Evolutionary conservation across 2,113 vertebrate genomes (phyloP).

Genomic region (Bubalus kerabau): DNA sequence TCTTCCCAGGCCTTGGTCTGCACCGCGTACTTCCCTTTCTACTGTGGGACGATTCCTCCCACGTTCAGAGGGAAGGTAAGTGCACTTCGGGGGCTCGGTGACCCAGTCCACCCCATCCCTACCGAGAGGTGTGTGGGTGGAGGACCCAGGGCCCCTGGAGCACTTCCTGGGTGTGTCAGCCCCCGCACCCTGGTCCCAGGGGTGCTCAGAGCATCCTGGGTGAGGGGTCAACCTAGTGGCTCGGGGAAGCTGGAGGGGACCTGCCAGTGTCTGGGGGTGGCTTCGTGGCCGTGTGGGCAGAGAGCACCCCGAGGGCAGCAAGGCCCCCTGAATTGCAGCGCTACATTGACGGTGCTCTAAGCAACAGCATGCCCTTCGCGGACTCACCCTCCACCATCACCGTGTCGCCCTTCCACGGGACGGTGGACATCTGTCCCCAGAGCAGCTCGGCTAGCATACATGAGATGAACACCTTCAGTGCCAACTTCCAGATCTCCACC

Average conservation of each 20-base stretch:
- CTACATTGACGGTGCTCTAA: constrained; percentile 23
- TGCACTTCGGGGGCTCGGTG: background rate
- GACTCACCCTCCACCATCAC: constrained; percentile 18
- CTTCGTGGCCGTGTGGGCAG: fast-evolving
- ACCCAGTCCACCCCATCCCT: fast-evolving
- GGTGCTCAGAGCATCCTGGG: background rate
- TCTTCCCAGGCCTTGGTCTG: constrained; percentile 49
- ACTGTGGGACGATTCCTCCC: constrained; percentile 26
- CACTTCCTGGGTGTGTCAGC: background rate
- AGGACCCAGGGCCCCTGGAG: fast-evolving
- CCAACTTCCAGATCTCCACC: constrained; percentile 30
- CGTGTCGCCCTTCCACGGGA: background rate
- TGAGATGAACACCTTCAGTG: background rate
- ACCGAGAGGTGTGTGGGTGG: background rate
- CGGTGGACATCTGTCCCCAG: constrained; percentile 46
- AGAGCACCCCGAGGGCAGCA: background rate
- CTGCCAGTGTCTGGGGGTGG: fast-evolving
- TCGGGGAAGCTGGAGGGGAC: background rate
- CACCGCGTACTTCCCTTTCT: constrained; percentile 9
- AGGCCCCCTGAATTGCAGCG: background rate
- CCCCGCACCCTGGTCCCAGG: background rate
- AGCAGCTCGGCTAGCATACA: background rate
- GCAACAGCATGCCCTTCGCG: constrained; percentile 29
- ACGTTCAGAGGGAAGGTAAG: constrained; percentile 64
- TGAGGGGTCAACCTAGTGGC: background rate